phyloP scores from a whole-genome alignment of 2,888 invertebrate genomes.

The Synergus itoensis region DNA sequence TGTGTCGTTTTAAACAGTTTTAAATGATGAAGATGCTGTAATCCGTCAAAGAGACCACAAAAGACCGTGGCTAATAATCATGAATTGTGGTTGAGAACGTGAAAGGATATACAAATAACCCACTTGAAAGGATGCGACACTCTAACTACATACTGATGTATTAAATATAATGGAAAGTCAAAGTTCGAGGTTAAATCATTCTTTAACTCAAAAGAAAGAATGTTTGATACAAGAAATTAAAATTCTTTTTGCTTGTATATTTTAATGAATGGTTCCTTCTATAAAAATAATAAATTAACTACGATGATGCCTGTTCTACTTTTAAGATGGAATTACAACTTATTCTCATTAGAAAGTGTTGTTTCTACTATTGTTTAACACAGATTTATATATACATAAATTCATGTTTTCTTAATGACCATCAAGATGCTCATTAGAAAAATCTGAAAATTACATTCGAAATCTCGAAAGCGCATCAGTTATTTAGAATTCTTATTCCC shows the following conservation, averaged over 20 bases:
- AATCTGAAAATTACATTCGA: background rate
- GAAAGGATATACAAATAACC: conserved; percentile 21
- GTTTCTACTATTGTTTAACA: background rate
- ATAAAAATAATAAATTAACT: too few relatives aligned
- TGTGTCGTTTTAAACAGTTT: background rate
- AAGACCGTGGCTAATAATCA: conserved; percentile 8
- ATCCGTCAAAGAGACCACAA: conserved; percentile 26
- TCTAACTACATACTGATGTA: background rate
- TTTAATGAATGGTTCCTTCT: too few relatives aligned
- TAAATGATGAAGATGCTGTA: conserved; percentile 1
- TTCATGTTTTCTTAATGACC: background rate
- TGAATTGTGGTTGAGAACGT: conserved; percentile 27
- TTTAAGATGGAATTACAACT: background rate
- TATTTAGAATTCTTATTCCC: too few relatives aligned
- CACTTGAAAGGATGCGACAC: conserved; percentile 15
- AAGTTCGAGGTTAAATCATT: conserved; percentile 24
- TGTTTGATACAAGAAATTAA: background rate
- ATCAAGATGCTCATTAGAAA: background rate
- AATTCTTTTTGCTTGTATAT: background rate
- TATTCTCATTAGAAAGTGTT: background rate
- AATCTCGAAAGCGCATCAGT: conserved; percentile 2
- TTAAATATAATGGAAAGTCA: conserved; percentile 11
- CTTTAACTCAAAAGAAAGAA: background rate
- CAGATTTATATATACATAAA: background rate
- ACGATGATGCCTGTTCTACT: background rate